Evolutionary conservation across 2,888 invertebrate genomes (phyloP).

Genomic region (Urechis unicinctus): DNA sequence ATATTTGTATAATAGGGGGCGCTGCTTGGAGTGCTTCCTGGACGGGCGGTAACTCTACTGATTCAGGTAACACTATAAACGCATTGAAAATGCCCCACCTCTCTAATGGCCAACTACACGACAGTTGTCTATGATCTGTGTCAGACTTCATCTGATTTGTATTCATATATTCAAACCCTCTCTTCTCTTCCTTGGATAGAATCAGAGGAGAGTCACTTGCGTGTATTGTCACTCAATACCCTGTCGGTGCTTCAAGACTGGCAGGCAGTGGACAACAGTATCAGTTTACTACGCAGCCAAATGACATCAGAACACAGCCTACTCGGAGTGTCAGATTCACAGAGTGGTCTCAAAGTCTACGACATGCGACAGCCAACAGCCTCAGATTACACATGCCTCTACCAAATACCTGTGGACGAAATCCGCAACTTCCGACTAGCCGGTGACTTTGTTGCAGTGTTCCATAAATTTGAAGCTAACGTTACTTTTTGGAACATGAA

Average conservation of each 20-base stretch:
- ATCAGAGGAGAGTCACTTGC: conserved; percentile 11
- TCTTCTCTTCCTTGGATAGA: too few relatives aligned
- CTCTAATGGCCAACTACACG: too few relatives aligned
- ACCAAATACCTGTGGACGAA: conserved; percentile 20
- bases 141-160: too few relatives aligned
- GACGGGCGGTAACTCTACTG: too few relatives aligned
- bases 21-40: conserved; percentile 16
- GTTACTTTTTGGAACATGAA: conserved; percentile 23
- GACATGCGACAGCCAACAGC: conserved; percentile 9
- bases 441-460: conserved; percentile 20
- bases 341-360: conserved; percentile 17
- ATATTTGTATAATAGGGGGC: conserved; percentile 9
- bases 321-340: conserved; percentile 19
- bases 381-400: background rate
- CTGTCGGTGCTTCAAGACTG: conserved; percentile 5
- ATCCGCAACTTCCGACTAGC: conserved; percentile 20
- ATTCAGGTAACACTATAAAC: too few relatives aligned
- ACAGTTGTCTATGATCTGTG: too few relatives aligned
- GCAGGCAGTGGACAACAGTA: conserved; percentile 15
- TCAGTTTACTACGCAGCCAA: conserved; percentile 11
- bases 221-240: conserved; percentile 9
- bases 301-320: conserved; percentile 9
- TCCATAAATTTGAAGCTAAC: conserved; percentile 23
- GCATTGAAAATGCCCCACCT: too few relatives aligned
- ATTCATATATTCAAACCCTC: too few relatives aligned